Base-by-base conservation (phyloP, 2,888 invertebrate species). In the Rhamnusium bicolor region DNA sequence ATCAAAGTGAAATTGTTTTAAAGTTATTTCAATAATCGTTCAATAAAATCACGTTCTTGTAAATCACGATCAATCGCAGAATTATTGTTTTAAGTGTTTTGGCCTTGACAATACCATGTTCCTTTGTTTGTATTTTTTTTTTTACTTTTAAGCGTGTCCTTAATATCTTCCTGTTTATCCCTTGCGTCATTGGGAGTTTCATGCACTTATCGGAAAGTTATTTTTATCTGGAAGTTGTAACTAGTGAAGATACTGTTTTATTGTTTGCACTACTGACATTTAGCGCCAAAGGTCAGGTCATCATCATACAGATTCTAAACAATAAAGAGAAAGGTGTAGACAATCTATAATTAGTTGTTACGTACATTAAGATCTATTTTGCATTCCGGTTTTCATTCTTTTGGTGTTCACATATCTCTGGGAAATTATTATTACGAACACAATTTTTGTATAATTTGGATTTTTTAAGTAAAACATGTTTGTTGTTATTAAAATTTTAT, bases 181-280 rank as follows among this genome's bases (percentile, higher is more conserved):
- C 32, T 6, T 40, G 10, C 16, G 19, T 10, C 56, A 29, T 16
- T 16, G 56, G 16, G 47, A n/a, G 12, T 54, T 63, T 49, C 63
- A 56, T 67, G 67, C 67, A 32, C 24, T 67, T 67, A 53, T 46
- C 19, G 24, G 46, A 19, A 46, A 24, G 56, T 46, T 67, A 67
- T 67, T 67, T 67, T 56, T 67, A 56, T 27, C 40, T 46, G 32
- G 46, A 18, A 14, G 14, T 21, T 56, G 40, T n/a, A 67, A 14
- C 29, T 24, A 24, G 47, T 63, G 72, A 72, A 68, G 72, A 49
- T 68, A 40, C 68, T 32, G 24, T 65, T 65, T 19, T 32, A 72
- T 60, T 69, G 72, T 69, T 69, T 69, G 51, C 69, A 69, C 67
- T 46, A 54, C 54, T 72, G 72, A 72, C 72, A 72, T 72, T 72